Evolutionary conservation across 2,113 vertebrate genomes (phyloP).

Genomic region (Trematocara variabile): DNA sequence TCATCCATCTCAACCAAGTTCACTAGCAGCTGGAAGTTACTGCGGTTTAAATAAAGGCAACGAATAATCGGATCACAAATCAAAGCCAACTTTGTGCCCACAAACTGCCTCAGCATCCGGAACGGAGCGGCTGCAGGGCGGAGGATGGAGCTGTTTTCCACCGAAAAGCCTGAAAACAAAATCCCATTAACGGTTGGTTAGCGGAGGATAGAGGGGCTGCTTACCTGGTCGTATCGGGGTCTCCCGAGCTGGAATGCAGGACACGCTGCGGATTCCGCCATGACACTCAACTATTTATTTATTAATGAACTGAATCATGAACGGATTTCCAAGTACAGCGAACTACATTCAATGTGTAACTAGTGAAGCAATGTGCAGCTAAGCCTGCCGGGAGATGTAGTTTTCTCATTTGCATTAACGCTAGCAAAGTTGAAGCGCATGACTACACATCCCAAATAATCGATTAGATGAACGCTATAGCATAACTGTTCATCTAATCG

Average conservation of each 20-base stretch:
- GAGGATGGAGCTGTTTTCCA: slow-evolving; percentile 28
- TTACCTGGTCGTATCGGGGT: slow-evolving; percentile 89
- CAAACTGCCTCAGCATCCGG: not conserved
- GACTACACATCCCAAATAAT: slow-evolving; percentile 65
- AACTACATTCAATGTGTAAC: slow-evolving; percentile 62
- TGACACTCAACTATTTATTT: slow-evolving; percentile 67
- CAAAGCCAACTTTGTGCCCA: slow-evolving; percentile 45
- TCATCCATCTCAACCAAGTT: not conserved
- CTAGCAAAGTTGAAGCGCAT: slow-evolving; percentile 33
- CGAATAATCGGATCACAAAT: not conserved
- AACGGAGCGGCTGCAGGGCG: not conserved
- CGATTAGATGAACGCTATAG: slow-evolving; percentile 36
- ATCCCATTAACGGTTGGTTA: not conserved
- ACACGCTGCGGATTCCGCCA: slow-evolving; percentile 80
- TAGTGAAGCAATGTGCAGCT: slow-evolving; percentile 50
- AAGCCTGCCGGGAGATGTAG: slow-evolving; percentile 71
- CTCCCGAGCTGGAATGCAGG: slow-evolving; percentile 88
- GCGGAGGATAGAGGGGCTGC: not conserved
- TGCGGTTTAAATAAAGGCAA: not conserved
- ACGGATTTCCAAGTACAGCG: slow-evolving; percentile 47
- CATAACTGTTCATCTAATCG: slow-evolving; percentile 54
- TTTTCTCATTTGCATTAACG: not conserved
- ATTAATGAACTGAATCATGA: slow-evolving; percentile 62
- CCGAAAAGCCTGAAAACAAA: not conserved
- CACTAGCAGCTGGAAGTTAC: not conserved